Base-by-base conservation (phyloP, 2,113 vertebrate species). In the Amphiprion percula region DNA sequence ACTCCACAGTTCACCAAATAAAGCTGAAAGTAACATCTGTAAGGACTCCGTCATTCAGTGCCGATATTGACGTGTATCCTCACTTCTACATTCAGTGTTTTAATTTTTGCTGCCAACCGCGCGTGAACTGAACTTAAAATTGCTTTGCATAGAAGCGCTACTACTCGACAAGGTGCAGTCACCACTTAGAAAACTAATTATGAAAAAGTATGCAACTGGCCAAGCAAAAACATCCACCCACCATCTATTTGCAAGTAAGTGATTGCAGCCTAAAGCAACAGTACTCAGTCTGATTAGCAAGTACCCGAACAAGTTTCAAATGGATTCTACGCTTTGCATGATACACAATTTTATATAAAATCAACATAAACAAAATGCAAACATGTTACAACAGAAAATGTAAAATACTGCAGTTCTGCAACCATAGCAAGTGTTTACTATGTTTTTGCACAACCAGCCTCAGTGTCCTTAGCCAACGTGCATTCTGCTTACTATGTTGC, bases 221-320 rank as follows among this genome's bases (percentile, higher is more conserved):
- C 49, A 47, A 68, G 58, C 50, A 58, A 41, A 68, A 74, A 74
- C 70, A 68, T 21, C 64, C 64, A 56, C 59, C 59, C 37, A 70
- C 16, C 12, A 47, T 16, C 3, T 1, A 3, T 21, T 17, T 21
- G 33, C 15, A 3, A 19, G 60, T 10, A 55, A 23, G 24, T 54
- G 30, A 77, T 68, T 77, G 41, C 3, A n/a, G 3, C 54, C 60
- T 16, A 12, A 15, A 54, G 54, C 60, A 39, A 61, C 24, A 47
- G 12, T 1, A 23, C 0, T 26, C 26, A 52, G 33, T 44, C 12
- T 44, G 14, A 44, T 44, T 44, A 15, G 11, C 41, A 44, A 44
- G 12, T 44, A 15, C 2, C 64, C 16, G 47, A 66, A 53, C 12
- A 37, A 4, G 33, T 17, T 23, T 1, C n/a, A 37, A 10, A 56